Evolutionary conservation across 2,888 invertebrate genomes (phyloP), one percentile per base, ranked within the genome.

Genomic region (Thecophora atra): DNA sequence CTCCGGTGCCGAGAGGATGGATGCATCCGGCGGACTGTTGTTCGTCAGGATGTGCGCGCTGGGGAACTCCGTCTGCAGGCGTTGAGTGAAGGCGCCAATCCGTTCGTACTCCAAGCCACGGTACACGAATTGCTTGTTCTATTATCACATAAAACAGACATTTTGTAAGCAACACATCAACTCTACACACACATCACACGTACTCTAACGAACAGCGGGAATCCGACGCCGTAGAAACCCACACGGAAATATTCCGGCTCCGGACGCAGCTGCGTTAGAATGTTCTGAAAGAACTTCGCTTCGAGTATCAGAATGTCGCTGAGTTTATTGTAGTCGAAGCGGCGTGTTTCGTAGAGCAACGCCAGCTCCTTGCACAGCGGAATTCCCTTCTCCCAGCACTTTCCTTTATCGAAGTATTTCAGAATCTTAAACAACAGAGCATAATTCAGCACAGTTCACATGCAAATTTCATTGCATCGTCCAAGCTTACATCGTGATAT

Each of bases 311-410:
- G 87, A 74, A 95, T 93, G 76, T 93, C 91, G 78, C 96, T 94
- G 19, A 98, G 88, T 73, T 96, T 94, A 66, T 92, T 92, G 85
- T 97, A 98, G 87, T 97, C 95, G 82, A 94, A 96, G 21, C 95
- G 87, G 75, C 92, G 91, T 15, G 91, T 92, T 86, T 98, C 97
- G 85, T 98, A 97, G 1, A 97, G 88, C 15, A 91, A 89, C 0
- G 95, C 95, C 75, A 98, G 86, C 83, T 97, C 97, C 81, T 97
- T 96, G 77, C 96, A 93, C 52, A 98, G 84, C 0, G 97, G 96
- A 51, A 98, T 92, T 0, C 97, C 97, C 87, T 97, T 96, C 83
- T 98, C 98, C 98, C 98, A 98, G 79, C 96, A 95, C 91, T 97
- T 97, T 78, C 98, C 98, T 76, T 94, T 93, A 83, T 98, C 97